phyloP scores from a whole-genome alignment of 2,113 vertebrate species.

The Microcebus tavaratra region DNA sequence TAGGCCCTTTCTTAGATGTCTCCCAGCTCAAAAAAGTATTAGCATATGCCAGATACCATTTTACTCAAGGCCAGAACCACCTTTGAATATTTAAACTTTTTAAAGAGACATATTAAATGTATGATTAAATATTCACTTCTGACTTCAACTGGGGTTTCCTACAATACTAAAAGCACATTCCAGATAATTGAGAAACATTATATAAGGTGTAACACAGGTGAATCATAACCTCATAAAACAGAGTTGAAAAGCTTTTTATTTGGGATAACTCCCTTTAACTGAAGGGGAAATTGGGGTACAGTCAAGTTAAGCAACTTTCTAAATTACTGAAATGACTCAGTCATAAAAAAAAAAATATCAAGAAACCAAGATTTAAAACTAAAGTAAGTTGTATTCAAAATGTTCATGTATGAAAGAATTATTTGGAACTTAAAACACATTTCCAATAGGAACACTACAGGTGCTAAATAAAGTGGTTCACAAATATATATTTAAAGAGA shows the following conservation, averaged over 20 bases:
- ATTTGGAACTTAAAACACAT: constrained; percentile 24
- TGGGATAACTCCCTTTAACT: constrained; percentile 19
- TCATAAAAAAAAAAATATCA: constrained; percentile 13
- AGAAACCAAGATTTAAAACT: neutral
- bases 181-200: neutral
- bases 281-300: neutral
- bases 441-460: constrained; percentile 26
- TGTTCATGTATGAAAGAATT: neutral
- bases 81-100: constrained; percentile 33
- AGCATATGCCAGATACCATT: neutral
- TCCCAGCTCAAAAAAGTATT: neutral
- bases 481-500: neutral
- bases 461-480: neutral
- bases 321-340: constrained; percentile 42
- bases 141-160: neutral
- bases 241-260: neutral
- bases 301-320: constrained; percentile 14
- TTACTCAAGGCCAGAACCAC: neutral
- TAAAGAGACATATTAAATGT: neutral
- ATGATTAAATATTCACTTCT: neutral
- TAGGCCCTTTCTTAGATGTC: neutral
- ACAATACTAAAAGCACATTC: constrained; percentile 27
- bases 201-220: neutral
- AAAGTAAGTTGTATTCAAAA: neutral
- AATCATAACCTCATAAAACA: constrained; percentile 11